Evolutionary conservation across 2,797 vertebrate genomes (phyloP), one percentile per base, ranked within the genome.

Genomic region (Leucoraja ocellata): DNA sequence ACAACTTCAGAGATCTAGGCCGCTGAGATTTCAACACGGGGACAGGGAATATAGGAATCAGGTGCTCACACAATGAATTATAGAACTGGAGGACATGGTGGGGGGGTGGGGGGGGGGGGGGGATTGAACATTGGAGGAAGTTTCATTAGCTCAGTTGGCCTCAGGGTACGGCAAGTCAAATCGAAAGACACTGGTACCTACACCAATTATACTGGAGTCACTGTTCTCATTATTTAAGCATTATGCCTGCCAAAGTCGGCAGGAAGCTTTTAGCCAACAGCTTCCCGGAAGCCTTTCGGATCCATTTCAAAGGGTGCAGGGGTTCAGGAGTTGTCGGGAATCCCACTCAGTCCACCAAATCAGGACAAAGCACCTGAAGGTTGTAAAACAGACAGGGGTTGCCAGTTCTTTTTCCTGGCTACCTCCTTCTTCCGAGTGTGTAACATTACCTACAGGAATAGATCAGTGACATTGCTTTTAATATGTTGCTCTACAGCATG

Each of bases 201-300:
- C 63, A 65, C 84, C 61, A 88, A 88, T 88, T 88, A 88, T 68
- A 63, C 84, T 88, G 6, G 63, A 88, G 84, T 23, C 84, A 68
- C 84, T 88, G 84, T 36, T 68, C 84, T 88, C 61, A 88, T 88
- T 88, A 88, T 36, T 88, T 88, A 88, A 68, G 68, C 84, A 88
- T 88, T 21, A 88, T 18, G 71, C 14, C 16, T 23, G 84, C 63
- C 84, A 88, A 88, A 88, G 61, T 32, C 58, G n/a, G 1, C 1
- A 13, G 13, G 84, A 88, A 88, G n/a, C 61, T 88, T 88, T 88
- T 65, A 88, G 61, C n/a, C 36, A 32, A 65, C 28, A 2, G 84
- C 61, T 88, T 68, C n/a, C 84, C 36, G 61, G 61, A 36, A 68
- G n/a, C 16, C 14, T 68, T 88, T 18, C 84, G 36, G 84, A 88